phyloP scores from a whole-genome alignment of 2,797 vertebrate species.

The Craterocephalus amniculus region DNA sequence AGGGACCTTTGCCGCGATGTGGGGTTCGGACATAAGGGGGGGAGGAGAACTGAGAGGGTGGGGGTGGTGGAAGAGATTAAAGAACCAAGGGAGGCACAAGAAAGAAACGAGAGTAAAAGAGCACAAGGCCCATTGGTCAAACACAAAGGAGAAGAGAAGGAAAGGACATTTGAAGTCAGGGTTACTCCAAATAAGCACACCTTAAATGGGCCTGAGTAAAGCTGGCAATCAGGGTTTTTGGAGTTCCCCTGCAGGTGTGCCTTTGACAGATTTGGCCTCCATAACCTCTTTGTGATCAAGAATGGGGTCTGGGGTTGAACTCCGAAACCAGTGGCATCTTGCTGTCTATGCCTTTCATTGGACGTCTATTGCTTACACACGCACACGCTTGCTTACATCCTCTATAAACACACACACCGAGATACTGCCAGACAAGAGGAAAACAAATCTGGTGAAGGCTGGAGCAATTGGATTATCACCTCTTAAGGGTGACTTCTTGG shows the following conservation, averaged over 20 bases:
- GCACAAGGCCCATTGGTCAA: conserved; percentile 83
- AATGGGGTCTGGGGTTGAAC: conserved; percentile 66
- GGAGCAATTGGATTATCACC: conserved; percentile 87
- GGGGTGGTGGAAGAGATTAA: conserved; percentile 78
- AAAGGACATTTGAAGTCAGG: conserved; percentile 81
- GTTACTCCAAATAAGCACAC: conserved; percentile 85
- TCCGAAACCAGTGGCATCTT: conserved; percentile 68
- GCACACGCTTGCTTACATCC: conserved; percentile 53
- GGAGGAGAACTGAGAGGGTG: conserved; percentile 73
- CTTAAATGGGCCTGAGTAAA: conserved; percentile 81
- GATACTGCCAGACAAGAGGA: conserved; percentile 64
- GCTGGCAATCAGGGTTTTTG: conserved; percentile 69
- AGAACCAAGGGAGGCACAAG: conserved; percentile 77
- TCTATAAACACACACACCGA: conserved; percentile 66
- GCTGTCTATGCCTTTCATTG: conserved; percentile 63
- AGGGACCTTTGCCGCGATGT: conserved; percentile 69
- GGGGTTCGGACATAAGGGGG: conserved; percentile 73
- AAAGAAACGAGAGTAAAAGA: conserved; percentile 81
- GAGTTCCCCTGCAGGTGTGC: conserved; percentile 85
- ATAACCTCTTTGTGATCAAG: conserved; percentile 77
- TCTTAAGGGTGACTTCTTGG: conserved; percentile 84
- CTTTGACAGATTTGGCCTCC: conserved; percentile 79
- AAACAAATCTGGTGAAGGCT: conserved; percentile 81
- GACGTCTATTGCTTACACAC: conserved; percentile 42
- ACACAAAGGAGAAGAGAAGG: conserved; percentile 79